A percentile compares a stretch with the other conserved stretches of the same genome.
These are phyloP conservation scores for Heliconius hortense DNA, from an alignment of 2,888 invertebrate genomes.

Conservation along the genomic window DNA sequence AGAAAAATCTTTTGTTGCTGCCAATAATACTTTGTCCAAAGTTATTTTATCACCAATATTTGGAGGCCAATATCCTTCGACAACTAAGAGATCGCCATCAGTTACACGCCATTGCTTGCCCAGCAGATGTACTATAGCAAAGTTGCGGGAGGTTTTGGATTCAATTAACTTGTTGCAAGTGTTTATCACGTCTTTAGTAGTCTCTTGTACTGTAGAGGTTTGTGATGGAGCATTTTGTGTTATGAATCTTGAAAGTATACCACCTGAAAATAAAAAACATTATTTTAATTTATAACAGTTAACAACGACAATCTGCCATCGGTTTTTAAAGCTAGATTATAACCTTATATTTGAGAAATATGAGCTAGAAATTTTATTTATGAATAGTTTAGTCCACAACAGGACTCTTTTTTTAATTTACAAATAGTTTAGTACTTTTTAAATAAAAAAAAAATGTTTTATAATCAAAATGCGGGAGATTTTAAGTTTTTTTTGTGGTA, in stretches of 20 bases:
- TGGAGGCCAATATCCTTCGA: constrained; percentile 93
- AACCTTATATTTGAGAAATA: too few species aligned
- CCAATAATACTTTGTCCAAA: constrained; percentile 91
- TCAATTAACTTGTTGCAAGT: constrained; percentile 85
- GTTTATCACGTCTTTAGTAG: constrained; percentile 79
- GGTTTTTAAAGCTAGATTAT: too few species aligned
- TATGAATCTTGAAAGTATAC: constrained; percentile 65
- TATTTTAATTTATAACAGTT: too few species aligned
- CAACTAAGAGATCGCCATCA: constrained; percentile 90
- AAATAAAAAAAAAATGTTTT: neutral
- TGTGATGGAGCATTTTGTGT: constrained; percentile 57
- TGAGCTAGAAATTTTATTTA: too few species aligned
- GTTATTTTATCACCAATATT: constrained; percentile 89
- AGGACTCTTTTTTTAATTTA: neutral
- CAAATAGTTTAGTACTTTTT: neutral
- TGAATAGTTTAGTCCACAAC: too few species aligned
- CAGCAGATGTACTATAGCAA: constrained; percentile 90
- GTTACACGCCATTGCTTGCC: constrained; percentile 94
- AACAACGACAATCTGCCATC: too few species aligned
- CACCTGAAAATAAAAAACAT: constrained; percentile 53
- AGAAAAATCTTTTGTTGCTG: constrained; percentile 90
- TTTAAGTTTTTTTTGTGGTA: neutral
- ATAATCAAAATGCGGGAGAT: constrained; percentile 1
- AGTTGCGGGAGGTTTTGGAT: constrained; percentile 84
- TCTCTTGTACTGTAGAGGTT: constrained; percentile 53